These are phyloP conservation scores for Limnephilus rhombicus DNA, from an alignment of 2,888 invertebrate genomes.

Conservation along the genomic window DNA sequence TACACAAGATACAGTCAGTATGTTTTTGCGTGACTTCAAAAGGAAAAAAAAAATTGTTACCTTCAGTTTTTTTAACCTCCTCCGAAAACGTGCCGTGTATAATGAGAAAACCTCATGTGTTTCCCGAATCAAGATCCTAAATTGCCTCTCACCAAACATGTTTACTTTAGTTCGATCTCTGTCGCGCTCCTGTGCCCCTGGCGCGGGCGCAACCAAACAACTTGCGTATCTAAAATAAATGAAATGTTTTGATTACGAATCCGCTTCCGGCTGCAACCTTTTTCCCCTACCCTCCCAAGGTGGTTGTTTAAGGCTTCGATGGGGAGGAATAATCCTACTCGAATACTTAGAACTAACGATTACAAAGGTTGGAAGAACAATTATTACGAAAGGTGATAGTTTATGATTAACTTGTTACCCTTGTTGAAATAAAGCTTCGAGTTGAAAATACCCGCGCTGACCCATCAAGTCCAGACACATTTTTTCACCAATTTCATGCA, in stretches of 20 bases:
- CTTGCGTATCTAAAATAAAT: not conserved
- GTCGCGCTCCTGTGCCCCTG: not conserved
- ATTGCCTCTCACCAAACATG: not conserved
- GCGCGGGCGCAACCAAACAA: not conserved
- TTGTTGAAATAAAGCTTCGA: too few relatives aligned
- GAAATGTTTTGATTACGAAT: not conserved
- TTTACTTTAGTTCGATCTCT: not conserved
- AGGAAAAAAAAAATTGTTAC: too few relatives aligned
- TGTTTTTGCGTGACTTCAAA: too few relatives aligned
- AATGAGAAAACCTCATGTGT: not conserved
- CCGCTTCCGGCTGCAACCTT: conserved; percentile 1
- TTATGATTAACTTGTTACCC: not conserved
- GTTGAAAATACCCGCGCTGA: too few relatives aligned
- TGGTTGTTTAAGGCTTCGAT: not conserved
- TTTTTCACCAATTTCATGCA: too few relatives aligned
- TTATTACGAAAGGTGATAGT: not conserved
- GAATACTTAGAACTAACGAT: not conserved
- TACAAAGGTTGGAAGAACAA: not conserved
- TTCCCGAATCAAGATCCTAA: not conserved
- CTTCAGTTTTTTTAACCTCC: not conserved
- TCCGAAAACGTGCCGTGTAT: not conserved
- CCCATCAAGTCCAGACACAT: too few relatives aligned
- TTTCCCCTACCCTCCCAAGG: not conserved
- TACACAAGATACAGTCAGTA: too few relatives aligned
- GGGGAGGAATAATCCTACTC: not conserved